Percentiles rank a stretch among this genome's conserved stretches.
These are phyloP conservation scores for Cyanistes caeruleus DNA, from an alignment of 2,113 vertebrate genomes.

Conservation along the genomic window DNA sequence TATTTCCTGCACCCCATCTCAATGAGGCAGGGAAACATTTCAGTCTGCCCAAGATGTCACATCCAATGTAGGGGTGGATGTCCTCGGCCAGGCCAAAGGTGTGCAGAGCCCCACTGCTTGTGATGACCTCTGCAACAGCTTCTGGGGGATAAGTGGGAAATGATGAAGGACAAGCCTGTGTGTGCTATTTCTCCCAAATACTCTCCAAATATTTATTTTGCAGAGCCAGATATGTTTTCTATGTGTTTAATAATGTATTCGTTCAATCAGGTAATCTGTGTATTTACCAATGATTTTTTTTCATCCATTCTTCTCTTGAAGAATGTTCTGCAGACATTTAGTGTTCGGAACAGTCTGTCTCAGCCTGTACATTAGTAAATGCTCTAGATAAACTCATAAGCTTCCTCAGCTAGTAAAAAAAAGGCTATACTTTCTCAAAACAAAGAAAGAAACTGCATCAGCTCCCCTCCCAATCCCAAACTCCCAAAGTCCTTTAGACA, in stretches of 20 bases:
- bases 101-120: not conserved
- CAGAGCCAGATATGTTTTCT: not conserved
- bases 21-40: not conserved
- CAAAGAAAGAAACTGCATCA: not conserved
- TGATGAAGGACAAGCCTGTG: not conserved
- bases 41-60: not conserved
- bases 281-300: not conserved
- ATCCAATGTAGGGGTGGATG: rapidly evolving
- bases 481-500: not conserved
- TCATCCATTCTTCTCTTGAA: not conserved
- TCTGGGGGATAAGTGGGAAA: not conserved
- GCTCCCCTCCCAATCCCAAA: not conserved
- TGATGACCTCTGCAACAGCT: not conserved
- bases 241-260: not conserved
- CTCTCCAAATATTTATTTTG: not conserved
- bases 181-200: not conserved
- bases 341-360: not conserved
- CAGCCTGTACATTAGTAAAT: not conserved
- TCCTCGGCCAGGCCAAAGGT: not conserved
- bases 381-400: not conserved
- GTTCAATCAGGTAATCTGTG: not conserved
- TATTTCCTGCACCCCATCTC: not conserved
- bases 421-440: not conserved
- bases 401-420: not conserved
- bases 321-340: not conserved